These are phyloP conservation scores for Anarsia innoxiella DNA, from an alignment of 2,888 invertebrate species.

Conservation along the genomic window DNA sequence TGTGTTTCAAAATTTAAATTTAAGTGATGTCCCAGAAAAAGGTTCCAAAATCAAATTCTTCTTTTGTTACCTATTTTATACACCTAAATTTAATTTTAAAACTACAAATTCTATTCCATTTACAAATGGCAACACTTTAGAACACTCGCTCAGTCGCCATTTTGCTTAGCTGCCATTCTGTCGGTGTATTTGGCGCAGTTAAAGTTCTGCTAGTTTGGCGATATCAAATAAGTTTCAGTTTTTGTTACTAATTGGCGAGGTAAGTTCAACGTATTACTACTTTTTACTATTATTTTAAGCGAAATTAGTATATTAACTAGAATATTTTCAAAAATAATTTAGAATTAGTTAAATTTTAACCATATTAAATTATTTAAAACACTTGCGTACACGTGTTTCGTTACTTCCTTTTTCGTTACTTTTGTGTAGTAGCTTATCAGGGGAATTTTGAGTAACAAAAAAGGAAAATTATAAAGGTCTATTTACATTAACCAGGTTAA, in stretches of 20 bases:
- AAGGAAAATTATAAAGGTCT: conserved; percentile 6
- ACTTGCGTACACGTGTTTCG: conserved; percentile 2
- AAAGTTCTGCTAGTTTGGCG: too few relatives aligned
- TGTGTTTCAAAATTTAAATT: neutral
- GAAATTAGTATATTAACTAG: neutral
- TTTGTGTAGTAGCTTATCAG: conserved; percentile 3
- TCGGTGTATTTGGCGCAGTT: too few relatives aligned
- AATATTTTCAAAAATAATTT: neutral
- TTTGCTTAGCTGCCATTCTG: too few relatives aligned
- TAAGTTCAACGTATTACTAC: neutral
- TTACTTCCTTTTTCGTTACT: conserved; percentile 9
- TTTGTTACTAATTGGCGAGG: neutral
- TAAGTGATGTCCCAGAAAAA: neutral
- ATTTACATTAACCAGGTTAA: neutral
- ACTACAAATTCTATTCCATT: neutral
- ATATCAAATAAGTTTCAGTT: too few relatives aligned
- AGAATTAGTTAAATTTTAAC: neutral
- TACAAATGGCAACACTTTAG: conserved; percentile 1
- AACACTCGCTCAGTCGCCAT: neutral
- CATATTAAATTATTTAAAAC: neutral
- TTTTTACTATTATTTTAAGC: neutral
- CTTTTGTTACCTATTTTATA: neutral
- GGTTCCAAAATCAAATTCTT: neutral
- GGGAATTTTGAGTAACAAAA: conserved; percentile 8
- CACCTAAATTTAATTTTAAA: neutral